phyloP scores from a whole-genome alignment of 2,113 vertebrate species.

The Psittacus erithacus region DNA sequence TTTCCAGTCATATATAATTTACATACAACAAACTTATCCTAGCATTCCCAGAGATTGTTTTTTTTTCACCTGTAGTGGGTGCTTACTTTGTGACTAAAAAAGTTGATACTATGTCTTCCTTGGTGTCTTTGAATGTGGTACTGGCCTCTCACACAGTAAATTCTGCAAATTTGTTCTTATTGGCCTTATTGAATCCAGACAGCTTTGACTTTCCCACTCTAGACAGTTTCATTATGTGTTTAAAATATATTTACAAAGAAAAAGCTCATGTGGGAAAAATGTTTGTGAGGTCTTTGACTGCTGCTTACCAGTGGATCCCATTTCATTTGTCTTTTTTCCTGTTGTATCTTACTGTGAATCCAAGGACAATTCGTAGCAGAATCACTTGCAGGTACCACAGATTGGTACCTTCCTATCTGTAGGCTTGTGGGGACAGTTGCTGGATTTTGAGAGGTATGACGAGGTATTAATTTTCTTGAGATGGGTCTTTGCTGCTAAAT shows the following conservation, averaged over 20 bases:
- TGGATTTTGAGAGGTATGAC: background rate
- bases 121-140: fast-evolving
- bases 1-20: background rate
- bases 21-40: background rate
- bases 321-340: background rate
- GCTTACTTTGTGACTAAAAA: background rate
- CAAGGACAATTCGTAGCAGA: background rate
- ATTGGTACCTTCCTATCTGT: background rate
- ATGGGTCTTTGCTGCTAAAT: background rate
- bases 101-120: background rate
- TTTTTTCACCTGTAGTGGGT: background rate
- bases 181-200: background rate
- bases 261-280: background rate
- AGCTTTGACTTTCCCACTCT: background rate
- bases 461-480: background rate
- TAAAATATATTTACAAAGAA: background rate
- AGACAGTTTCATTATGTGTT: background rate
- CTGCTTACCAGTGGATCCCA: background rate
- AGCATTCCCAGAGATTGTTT: background rate
- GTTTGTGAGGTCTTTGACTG: background rate
- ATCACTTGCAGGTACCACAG: background rate
- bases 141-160: background rate
- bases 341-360: background rate
- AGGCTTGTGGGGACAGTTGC: background rate
- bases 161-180: background rate